phyloP scores from a whole-genome alignment of 2,113 vertebrate genomes.

The Tinamus guttatus region DNA sequence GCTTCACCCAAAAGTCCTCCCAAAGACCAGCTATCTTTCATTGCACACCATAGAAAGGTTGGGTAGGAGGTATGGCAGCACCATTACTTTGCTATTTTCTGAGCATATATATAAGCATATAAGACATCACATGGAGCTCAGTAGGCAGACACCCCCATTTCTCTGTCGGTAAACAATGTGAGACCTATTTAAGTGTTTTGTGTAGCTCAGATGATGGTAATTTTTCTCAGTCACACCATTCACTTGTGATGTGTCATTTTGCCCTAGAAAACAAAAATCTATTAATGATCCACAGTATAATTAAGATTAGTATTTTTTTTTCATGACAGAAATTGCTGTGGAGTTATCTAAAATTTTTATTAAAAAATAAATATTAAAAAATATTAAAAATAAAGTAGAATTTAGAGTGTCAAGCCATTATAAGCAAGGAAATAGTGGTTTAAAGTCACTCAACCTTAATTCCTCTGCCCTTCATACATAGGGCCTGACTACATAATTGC shows the following conservation, averaged over 20 bases:
- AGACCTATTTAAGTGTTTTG: not conserved
- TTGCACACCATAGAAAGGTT: not conserved
- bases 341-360: not conserved
- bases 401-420: not conserved
- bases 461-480: not conserved
- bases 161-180: not conserved
- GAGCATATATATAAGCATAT: not conserved
- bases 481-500: not conserved
- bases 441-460: not conserved
- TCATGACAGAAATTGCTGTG: not conserved
- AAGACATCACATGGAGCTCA: not conserved
- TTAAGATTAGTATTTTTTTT: not conserved
- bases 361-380: not conserved
- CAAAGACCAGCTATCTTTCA: not conserved
- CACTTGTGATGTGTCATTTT: not conserved
- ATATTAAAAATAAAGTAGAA: not conserved
- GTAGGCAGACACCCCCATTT: not conserved
- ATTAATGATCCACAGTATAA: not conserved
- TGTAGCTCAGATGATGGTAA: not conserved
- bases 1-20: slow-evolving; percentile 76
- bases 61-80: not conserved
- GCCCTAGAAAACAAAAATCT: not conserved
- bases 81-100: not conserved
- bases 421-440: not conserved
- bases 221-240: not conserved